Evolutionary conservation across 2,797 vertebrate genomes (phyloP).

Genomic region (Menidia menidia): DNA sequence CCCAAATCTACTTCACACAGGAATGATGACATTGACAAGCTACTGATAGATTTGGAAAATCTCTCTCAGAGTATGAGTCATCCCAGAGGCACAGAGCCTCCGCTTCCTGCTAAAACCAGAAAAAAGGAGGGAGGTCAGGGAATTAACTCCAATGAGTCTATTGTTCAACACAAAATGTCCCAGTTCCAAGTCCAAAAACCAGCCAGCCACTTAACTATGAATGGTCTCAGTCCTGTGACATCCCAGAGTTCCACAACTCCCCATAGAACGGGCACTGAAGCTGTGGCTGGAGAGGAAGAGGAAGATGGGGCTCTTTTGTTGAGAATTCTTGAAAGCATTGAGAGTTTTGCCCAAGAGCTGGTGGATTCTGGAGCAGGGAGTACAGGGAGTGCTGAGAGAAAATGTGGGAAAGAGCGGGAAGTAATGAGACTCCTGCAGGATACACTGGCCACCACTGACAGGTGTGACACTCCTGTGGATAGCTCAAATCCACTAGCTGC

Average conservation of each 20-base stretch:
- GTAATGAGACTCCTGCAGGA: conserved; percentile 98
- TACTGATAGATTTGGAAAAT: conserved; percentile 95
- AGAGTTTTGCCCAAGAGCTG: conserved; percentile 97
- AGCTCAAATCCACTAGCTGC: conserved; percentile 13
- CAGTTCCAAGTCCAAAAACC: conserved; percentile 62
- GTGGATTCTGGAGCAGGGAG: conserved; percentile 92
- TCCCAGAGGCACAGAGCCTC: conserved; percentile 79
- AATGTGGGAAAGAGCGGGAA: conserved; percentile 91
- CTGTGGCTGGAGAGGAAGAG: conserved; percentile 85
- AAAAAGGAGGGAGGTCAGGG: conserved; percentile 74
- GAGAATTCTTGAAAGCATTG: conserved; percentile 96
- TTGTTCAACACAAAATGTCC: conserved; percentile 59
- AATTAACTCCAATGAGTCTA: conserved; percentile 56
- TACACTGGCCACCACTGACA: conserved; percentile 86
- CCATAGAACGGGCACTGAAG: conserved; percentile 47
- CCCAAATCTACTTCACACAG: conserved; percentile 64
- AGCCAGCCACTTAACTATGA: conserved; percentile 74
- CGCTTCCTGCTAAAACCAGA: conserved; percentile 81
- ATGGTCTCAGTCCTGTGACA: conserved; percentile 69
- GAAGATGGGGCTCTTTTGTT: conserved; percentile 92
- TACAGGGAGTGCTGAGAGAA: conserved; percentile 83
- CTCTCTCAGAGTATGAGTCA: conserved; percentile 94
- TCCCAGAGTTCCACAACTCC: conserved; percentile 60
- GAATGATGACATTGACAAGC: conserved; percentile 96
- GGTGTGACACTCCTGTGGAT: conserved; percentile 64